Evolutionary conservation across 2,113 vertebrate species (phyloP).

Genomic region (Rynchops niger): DNA sequence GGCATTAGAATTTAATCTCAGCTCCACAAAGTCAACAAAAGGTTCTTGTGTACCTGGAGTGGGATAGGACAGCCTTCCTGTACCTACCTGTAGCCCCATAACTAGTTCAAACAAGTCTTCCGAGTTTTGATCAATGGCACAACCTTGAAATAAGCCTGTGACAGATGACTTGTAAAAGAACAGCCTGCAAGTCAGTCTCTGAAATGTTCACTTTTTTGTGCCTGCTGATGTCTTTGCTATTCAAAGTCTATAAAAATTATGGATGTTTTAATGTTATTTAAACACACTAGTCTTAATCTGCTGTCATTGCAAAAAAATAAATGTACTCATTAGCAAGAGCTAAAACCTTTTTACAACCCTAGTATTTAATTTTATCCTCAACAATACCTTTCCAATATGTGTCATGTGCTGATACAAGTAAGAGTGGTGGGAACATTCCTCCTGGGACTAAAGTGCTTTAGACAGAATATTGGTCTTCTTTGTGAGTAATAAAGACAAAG

Average conservation of each 20-base stretch:
- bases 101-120: neutral
- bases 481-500: constrained; percentile 18
- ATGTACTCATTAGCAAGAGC: neutral
- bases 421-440: neutral
- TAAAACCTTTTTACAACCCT: constrained; percentile 28
- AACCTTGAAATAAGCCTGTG: neutral
- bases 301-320: neutral
- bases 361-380: constrained; percentile 33
- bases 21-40: neutral
- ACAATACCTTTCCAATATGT: neutral
- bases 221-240: neutral
- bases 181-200: neutral
- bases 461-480: neutral
- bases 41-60: neutral
- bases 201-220: neutral
- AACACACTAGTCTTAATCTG: constrained; percentile 4
- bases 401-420: constrained; percentile 30
- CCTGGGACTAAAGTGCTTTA: neutral
- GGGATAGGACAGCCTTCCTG: neutral
- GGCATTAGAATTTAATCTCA: neutral
- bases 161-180: neutral
- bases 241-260: constrained; percentile 25
- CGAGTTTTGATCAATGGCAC: neutral
- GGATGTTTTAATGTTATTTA: constrained; percentile 36
- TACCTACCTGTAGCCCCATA: neutral